Evolutionary conservation across 1,140 invertebrate genomes (phyloP).

Genomic region (Colletes latitarsis): DNA sequence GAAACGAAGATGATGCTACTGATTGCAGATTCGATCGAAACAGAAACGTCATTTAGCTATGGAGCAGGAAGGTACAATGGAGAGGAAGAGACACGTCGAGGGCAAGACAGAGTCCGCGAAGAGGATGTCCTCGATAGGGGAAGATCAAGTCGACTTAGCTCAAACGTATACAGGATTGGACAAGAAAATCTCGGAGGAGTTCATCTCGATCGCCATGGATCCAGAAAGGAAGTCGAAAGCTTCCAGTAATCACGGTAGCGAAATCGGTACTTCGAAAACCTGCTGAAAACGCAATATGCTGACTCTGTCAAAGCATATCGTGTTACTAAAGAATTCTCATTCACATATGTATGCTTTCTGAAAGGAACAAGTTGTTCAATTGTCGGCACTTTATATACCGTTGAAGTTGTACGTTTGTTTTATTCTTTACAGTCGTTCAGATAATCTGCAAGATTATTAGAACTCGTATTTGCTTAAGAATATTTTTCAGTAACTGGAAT

Average conservation of each 20-base stretch:
- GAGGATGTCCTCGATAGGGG: constrained; percentile 72
- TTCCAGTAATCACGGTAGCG: constrained; percentile 76
- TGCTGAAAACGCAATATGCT: constrained; percentile 32
- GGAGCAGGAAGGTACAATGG: constrained; percentile 66
- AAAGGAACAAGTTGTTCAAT: not conserved
- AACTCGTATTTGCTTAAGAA: constrained; percentile 1
- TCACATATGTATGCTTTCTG: not conserved
- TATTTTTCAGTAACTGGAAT: not conserved
- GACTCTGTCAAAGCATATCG: not conserved
- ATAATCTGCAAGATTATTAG: not conserved
- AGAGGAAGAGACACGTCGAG: constrained; percentile 66
- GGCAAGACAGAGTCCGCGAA: constrained; percentile 67
- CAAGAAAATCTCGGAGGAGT: constrained; percentile 83
- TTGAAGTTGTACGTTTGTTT: not conserved
- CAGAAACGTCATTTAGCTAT: constrained; percentile 68
- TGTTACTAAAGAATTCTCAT: not conserved
- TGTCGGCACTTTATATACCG: not conserved
- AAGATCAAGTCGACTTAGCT: constrained; percentile 79
- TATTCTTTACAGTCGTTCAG: not conserved
- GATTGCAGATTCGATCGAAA: constrained; percentile 60
- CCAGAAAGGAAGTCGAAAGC: constrained; percentile 77
- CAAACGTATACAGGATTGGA: constrained; percentile 83
- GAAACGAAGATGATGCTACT: not conserved
- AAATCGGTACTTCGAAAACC: constrained; percentile 66
- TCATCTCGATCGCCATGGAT: constrained; percentile 83